A percentile compares a stretch with the other conserved stretches of the same genome.
Conservation (phyloP, 2,888 invertebrate genomes). For the Lasioglossum marginatum region DNA sequence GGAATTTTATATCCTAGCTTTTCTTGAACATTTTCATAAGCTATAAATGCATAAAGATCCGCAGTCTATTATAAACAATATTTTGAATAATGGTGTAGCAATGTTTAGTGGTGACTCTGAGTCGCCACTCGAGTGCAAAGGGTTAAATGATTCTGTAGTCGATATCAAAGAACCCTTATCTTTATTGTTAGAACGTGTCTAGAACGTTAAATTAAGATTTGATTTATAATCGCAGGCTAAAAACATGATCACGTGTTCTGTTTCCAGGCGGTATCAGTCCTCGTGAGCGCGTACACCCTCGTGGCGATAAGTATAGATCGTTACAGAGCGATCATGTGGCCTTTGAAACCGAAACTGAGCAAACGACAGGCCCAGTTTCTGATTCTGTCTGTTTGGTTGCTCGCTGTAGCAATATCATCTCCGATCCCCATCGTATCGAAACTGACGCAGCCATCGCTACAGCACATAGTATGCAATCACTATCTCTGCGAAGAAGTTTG, state of each 20-base stretch:
- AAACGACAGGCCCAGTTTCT: conserved; percentile 89
- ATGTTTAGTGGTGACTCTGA: too few relatives aligned
- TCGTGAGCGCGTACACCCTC: conserved; percentile 95
- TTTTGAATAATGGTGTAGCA: too few relatives aligned
- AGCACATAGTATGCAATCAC: conserved; percentile 88
- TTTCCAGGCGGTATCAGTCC: conserved; percentile 89
- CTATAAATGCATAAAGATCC: too few relatives aligned
- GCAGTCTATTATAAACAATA: too few relatives aligned
- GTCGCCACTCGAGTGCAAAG: too few relatives aligned
- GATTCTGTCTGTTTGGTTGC: conserved; percentile 90
- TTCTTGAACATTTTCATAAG: too few relatives aligned
- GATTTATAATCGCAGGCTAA: neutral
- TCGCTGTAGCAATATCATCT: conserved; percentile 91
- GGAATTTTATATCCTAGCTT: too few relatives aligned
- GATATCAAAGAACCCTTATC: too few relatives aligned
- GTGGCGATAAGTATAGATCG: conserved; percentile 96
- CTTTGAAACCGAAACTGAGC: conserved; percentile 92
- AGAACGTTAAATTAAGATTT: too few relatives aligned
- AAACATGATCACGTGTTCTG: neutral
- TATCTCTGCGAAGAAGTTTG: conserved; percentile 90
- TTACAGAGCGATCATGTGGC: conserved; percentile 96
- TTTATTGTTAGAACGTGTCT: too few relatives aligned
- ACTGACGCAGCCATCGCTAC: conserved; percentile 87
- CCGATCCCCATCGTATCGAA: conserved; percentile 93
- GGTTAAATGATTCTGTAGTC: too few relatives aligned